These are phyloP conservation scores for Caenorhabditis sp. DNA, from an alignment of 2,888 invertebrate species.

Conservation along the genomic window DNA sequence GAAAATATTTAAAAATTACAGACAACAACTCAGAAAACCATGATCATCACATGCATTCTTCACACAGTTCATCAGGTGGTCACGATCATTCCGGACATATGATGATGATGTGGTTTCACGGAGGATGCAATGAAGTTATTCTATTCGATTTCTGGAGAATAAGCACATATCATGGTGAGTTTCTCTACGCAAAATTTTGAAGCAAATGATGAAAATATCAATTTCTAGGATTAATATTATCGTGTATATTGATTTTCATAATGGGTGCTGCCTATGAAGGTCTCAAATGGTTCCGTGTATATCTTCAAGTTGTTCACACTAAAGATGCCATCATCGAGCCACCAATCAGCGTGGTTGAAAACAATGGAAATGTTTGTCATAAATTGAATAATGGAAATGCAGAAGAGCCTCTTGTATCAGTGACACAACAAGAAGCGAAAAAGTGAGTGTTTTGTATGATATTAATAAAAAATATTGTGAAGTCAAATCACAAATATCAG, in stretches of 20 bases:
- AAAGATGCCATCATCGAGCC: neutral
- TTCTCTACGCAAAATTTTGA: neutral
- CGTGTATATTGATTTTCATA: conserved; percentile 88
- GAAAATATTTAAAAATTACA: neutral
- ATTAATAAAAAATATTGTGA: neutral
- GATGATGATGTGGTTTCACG: conserved; percentile 70
- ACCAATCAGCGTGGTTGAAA: neutral
- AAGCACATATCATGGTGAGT: conserved; percentile 32
- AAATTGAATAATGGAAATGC: conserved; percentile 3
- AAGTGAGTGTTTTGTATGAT: neutral
- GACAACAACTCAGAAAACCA: neutral
- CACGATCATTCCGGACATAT: conserved; percentile 22
- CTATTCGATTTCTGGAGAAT: conserved; percentile 69
- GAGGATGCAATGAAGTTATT: conserved; percentile 64
- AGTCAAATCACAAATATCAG: too few relatives aligned
- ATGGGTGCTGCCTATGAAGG: conserved; percentile 94
- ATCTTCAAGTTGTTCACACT: conserved; percentile 2
- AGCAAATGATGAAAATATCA: neutral
- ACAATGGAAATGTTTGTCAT: conserved; percentile 1
- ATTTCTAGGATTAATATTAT: conserved; percentile 78
- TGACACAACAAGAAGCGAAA: neutral
- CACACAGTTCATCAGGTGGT: neutral
- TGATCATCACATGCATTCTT: neutral
- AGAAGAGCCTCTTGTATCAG: conserved; percentile 9
- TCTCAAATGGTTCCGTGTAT: conserved; percentile 79